Conservation (phyloP, 2,797 vertebrate genomes). For the Gephyroberyx darwinii region DNA sequence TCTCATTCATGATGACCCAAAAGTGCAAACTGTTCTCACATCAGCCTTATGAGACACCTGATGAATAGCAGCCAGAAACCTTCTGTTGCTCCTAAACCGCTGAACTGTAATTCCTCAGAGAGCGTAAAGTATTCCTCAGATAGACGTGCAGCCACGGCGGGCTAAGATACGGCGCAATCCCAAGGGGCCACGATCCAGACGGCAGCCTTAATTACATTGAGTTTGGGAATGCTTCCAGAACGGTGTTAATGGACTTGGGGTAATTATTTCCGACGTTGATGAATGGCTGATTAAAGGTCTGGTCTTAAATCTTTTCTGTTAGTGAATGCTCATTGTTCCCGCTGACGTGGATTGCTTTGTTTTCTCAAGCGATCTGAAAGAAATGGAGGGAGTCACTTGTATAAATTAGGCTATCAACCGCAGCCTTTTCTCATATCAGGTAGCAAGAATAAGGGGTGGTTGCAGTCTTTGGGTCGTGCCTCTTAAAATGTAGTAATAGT, state of each 20-base stretch:
- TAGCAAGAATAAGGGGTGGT: background rate
- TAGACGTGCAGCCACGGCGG: background rate
- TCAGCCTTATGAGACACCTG: constrained; percentile 16
- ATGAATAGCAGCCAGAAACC: constrained; percentile 10
- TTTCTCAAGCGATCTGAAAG: constrained; percentile 3
- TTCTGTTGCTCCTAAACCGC: constrained; percentile 14
- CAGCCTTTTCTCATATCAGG: constrained; percentile 6
- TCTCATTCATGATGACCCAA: background rate
- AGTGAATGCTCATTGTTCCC: constrained; percentile 14
- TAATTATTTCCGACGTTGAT: constrained; percentile 23
- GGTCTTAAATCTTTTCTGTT: constrained; percentile 4
- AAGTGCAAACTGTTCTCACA: background rate
- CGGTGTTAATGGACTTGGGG: constrained; percentile 22
- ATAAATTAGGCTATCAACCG: background rate
- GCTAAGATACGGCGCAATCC: constrained; percentile 4
- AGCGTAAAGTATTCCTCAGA: background rate
- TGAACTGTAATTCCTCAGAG: constrained; percentile 11
- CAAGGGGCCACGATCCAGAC: constrained; percentile 2
- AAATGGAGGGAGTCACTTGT: constrained; percentile 28
- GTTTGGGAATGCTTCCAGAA: constrained; percentile 36
- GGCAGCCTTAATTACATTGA: constrained; percentile 28
- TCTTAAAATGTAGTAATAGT: background rate
- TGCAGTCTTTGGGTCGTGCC: background rate
- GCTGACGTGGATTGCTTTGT: background rate
- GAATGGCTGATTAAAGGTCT: constrained; percentile 42